These are phyloP conservation scores for Hyperoodon ampullatus DNA, from an alignment of 2,113 vertebrate species.

Conservation along the genomic window DNA sequence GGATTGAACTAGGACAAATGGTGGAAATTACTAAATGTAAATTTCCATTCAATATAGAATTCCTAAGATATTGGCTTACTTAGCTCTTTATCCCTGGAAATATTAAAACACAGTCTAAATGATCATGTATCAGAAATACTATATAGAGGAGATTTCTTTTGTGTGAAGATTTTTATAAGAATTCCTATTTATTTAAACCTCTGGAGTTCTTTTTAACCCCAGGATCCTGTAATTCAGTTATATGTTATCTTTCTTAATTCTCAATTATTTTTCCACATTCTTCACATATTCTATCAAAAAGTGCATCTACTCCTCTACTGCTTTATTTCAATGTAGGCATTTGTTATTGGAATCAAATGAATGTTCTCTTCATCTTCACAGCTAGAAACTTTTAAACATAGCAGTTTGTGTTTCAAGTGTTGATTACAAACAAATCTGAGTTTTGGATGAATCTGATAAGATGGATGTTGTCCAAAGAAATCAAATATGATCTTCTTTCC, in stretches of 20 bases:
- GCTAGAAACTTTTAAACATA: conserved; percentile 28
- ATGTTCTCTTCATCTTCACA: not conserved
- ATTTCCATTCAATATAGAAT: conserved; percentile 18
- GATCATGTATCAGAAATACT: conserved; percentile 16
- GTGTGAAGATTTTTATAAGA: not conserved
- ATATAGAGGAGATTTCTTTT: not conserved
- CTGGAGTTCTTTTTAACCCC: not conserved
- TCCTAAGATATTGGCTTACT: not conserved
- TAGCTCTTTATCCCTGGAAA: conserved; percentile 33
- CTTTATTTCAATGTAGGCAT: not conserved
- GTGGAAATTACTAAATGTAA: not conserved
- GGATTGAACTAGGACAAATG: not conserved
- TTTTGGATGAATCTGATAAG: conserved; percentile 61
- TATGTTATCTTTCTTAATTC: conserved; percentile 29
- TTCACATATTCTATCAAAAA: not conserved
- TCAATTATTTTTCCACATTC: conserved; percentile 30
- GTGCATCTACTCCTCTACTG: not conserved
- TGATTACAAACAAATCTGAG: conserved; percentile 43
- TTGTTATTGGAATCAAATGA: conserved; percentile 11
- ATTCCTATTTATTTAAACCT: conserved; percentile 36
- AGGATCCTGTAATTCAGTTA: not conserved
- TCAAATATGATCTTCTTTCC: conserved; percentile 34
- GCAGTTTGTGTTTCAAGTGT: not conserved
- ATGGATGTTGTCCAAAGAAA: conserved; percentile 70
- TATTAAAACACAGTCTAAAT: not conserved